Base-by-base conservation (phyloP, 2,888 invertebrate species). In the Phasia obesa region DNA sequence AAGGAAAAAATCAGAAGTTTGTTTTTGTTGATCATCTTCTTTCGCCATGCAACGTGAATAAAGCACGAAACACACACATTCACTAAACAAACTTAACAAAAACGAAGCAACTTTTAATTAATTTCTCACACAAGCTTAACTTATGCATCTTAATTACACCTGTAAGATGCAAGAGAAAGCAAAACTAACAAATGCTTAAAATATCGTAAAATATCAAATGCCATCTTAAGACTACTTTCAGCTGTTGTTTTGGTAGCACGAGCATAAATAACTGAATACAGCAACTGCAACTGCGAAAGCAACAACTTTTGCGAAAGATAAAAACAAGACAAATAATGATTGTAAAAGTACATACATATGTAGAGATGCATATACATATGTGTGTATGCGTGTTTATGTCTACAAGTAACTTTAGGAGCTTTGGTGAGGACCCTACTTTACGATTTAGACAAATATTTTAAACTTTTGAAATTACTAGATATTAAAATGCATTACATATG, bases 61-160 rank as follows among this genome's bases (percentile, higher is more conserved):
- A 19, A 60, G 38, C 6, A 11, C 2, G n/a, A 31, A 23, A 64
- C 23, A 64, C 23, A 17, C 35, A 11, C 59, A 62, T 23, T 25
- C 47, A 38, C 23, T 27, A 21, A 62, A 38, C 44, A 60, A 25
- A 57, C 64, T 53, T 49, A 71, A 55, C 38, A 51, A 49, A 67
- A 51, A 62, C 42, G 31, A 60, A 62, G 73, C 82, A 86, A 86
- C 78, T 86, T 86, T 86, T 86, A 86, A 86, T 86, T 86, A 86
- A 86, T 85, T 86, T 86, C 85, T 70, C 85, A 84, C 85, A 84
- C 84, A 84, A 81, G 84, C 84, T 85, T 85, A 85, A 85, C 86
- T 85, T 84, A 77, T 84, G 84, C 85, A 81, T 83, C 84, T 85
- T n/a, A 85, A 86, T 85, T 85, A 85, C 85, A 84, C 83, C 84